Percentiles rank a stretch among this genome's conserved stretches.
Conservation (phyloP, 2,113 vertebrate genomes). For the Pyrgilauda ruficollis region DNA sequence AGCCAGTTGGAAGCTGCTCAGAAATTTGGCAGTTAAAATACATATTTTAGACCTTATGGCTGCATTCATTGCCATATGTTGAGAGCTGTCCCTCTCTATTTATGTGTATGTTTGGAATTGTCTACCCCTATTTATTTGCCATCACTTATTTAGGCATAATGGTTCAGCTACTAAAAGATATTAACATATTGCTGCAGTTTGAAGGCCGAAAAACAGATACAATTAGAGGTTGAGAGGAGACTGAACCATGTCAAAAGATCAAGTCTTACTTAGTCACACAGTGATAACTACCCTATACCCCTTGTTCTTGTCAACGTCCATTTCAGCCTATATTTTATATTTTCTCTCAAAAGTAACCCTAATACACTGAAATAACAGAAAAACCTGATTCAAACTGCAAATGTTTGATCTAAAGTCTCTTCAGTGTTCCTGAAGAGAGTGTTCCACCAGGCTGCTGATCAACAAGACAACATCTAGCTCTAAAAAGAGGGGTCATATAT, state of each 20-base stretch:
- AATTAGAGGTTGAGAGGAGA: constrained; percentile 38
- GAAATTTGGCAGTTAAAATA: constrained; percentile 47
- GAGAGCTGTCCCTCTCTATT: constrained; percentile 60
- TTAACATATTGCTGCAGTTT: constrained; percentile 50
- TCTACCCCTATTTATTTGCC: constrained; percentile 51
- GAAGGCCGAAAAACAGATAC: constrained; percentile 17
- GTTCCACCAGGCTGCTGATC: background rate
- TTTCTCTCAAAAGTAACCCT: background rate
- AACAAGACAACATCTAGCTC: background rate
- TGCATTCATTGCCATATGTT: constrained; percentile 53
- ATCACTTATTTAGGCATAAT: constrained; percentile 45
- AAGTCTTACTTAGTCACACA: background rate
- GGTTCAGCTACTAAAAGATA: constrained; percentile 12
- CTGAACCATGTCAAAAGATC: constrained; percentile 34
- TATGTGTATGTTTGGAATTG: constrained; percentile 41
- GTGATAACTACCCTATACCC: background rate
- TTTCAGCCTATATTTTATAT: background rate
- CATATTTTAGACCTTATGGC: constrained; percentile 50
- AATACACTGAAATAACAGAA: background rate
- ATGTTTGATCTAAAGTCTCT: background rate
- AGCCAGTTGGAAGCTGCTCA: constrained; percentile 32
- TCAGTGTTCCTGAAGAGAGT: background rate
- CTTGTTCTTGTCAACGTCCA: background rate
- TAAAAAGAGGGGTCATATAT: background rate
- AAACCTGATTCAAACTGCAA: background rate